Conservation (phyloP, 2,113 vertebrate species). For the Trichomycterus rosablanca region DNA sequence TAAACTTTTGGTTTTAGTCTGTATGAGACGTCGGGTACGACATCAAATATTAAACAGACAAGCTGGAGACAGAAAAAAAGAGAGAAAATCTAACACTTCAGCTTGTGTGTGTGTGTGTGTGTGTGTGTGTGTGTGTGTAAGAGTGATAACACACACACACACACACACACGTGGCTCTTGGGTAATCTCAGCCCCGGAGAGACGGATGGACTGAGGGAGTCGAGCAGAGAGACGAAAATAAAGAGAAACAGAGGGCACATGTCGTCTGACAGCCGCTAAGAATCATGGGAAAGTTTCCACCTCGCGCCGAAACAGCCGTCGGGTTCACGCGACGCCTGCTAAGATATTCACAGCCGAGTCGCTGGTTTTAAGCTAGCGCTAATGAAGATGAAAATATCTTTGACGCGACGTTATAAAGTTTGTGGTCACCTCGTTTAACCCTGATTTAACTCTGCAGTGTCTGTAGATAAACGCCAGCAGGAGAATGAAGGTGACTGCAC, state of each 20-base stretch:
- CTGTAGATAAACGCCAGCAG: too few species aligned
- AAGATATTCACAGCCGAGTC: neutral
- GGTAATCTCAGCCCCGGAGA: constrained; percentile 42
- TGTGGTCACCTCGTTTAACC: too few species aligned
- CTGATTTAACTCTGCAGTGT: too few species aligned
- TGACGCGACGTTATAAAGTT: neutral
- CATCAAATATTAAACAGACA: too few species aligned
- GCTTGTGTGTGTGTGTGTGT: constrained; percentile 9
- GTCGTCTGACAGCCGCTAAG: neutral
- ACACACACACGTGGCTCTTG: too few species aligned
- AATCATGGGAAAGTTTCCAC: neutral
- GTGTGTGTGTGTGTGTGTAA: constrained; percentile 18
- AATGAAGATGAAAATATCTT: neutral
- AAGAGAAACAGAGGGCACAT: neutral
- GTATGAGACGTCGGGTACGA: too few species aligned
- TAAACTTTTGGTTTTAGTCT: too few species aligned
- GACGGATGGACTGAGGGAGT: constrained; percentile 22
- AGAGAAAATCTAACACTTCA: too few species aligned
- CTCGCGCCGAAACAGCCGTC: neutral
- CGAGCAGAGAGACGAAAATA: neutral
- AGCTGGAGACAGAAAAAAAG: too few species aligned
- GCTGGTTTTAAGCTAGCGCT: neutral
- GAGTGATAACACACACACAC: constrained; percentile 24
- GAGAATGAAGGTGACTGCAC: too few species aligned
- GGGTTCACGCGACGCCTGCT: neutral